Evolutionary conservation across 2,888 invertebrate species (phyloP), one percentile per base, ranked within the genome.

Genomic region (Scaptodrosophila latifasciaeformis): DNA sequence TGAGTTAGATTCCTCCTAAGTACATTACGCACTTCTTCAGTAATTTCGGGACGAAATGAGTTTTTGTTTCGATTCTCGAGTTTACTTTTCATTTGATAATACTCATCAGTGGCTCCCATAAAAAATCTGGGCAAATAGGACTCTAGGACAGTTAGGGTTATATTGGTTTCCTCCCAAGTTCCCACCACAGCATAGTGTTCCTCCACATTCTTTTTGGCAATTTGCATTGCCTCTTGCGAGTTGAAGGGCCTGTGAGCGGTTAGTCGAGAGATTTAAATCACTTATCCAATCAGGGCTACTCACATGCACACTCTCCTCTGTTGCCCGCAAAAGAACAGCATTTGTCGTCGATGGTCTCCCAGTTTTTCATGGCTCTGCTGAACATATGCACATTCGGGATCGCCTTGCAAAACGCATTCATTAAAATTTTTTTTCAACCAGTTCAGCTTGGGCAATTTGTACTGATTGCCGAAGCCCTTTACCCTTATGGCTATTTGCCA

Each of bases 351-450:
- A 83, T 95, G 95, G 86, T 95, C 95, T 0, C 93, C 92, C 66
- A 94, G 92, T n/a, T 93, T 92, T 66, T 91, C 90, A 9, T 91
- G 90, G 9, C 72, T 72, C 1, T 93, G 93, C 78, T 92, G 91
- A 44, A 91, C 83, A 87, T 93, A 95, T 56, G 90, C 89, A 75
- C 95, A 95, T 85, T 95, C 92, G 10, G 91, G 89, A 84, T 95
- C 94, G 0, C 92, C 92, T 49, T 91, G 90, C 69, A 92, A 84
- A 30, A 95, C 93, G 82, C 95, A 95, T 0, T 91, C 90, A 83
- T 94, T 94, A 81, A 94, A 95, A 82, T 94, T 93, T 91, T 93
- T 95, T 80, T 92, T 93, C 15, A 95, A 87, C 94, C 94, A 95
- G 2, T 53, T 89, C 0, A 60, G 24, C 3, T 56, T 92, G 86